Conservation (phyloP, 2,797 vertebrate species). For the Pteronotus mesoamericanus region DNA sequence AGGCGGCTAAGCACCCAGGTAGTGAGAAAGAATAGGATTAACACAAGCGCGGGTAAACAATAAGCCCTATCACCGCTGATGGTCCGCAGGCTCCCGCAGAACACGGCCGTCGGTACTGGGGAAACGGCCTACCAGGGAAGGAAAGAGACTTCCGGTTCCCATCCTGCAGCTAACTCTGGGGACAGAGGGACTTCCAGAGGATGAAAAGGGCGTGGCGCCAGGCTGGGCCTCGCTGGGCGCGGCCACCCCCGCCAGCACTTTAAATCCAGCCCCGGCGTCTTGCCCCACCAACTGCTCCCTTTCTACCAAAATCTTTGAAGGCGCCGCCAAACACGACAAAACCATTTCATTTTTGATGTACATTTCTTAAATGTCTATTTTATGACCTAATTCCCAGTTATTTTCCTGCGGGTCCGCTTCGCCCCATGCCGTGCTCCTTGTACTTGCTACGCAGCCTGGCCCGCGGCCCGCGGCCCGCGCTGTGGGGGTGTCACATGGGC, state of each 20-base stretch:
- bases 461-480: fast-evolving
- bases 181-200: background rate
- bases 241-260: fast-evolving
- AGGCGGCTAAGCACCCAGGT: background rate
- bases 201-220: fast-evolving
- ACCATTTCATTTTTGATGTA: background rate
- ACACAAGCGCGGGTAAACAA: no score
- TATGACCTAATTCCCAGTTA: background rate
- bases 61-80: fast-evolving
- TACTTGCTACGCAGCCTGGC: fast-evolving
- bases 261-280: background rate
- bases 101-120: fast-evolving
- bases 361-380: background rate
- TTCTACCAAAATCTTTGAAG: background rate
- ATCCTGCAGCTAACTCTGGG: background rate
- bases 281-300: no score
- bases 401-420: background rate
- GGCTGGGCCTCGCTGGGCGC: background rate
- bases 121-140: fast-evolving
- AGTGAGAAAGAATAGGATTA: fast-evolving
- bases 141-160: fast-evolving
- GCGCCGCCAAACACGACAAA: background rate
- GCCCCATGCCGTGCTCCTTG: fast-evolving
- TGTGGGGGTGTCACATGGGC: fast-evolving
- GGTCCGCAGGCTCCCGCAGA: fast-evolving